Evolutionary conservation across 2,888 invertebrate genomes (phyloP).

Genomic region (Platycnemis pennipes): DNA sequence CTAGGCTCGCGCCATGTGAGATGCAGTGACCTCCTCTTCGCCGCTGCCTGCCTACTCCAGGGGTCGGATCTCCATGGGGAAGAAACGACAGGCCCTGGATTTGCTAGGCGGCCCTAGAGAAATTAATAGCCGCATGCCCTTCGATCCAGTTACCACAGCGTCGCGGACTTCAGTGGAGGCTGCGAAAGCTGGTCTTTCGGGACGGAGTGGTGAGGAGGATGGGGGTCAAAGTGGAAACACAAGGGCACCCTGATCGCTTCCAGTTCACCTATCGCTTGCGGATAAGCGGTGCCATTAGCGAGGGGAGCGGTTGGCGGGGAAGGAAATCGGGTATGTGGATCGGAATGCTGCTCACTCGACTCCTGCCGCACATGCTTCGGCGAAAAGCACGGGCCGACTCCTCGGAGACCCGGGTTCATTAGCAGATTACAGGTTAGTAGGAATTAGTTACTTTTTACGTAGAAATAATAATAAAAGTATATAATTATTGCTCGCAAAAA

Average conservation of each 20-base stretch:
- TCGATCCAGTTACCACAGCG: conserved; percentile 12
- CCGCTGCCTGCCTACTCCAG: too few species aligned
- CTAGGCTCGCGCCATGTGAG: not conserved
- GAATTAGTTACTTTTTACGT: too few species aligned
- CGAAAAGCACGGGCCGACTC: too few species aligned
- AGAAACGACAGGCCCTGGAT: not conserved
- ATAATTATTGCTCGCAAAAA: too few species aligned
- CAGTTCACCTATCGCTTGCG: not conserved
- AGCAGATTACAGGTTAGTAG: too few species aligned
- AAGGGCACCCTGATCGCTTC: not conserved
- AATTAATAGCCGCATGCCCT: not conserved
- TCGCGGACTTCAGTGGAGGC: not conserved
- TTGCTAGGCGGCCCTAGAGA: not conserved
- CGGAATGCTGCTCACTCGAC: too few species aligned
- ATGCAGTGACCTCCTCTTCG: not conserved
- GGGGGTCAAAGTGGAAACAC: not conserved
- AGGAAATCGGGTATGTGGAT: too few species aligned
- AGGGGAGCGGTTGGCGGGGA: not conserved
- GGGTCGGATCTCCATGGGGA: not conserved
- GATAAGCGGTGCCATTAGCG: not conserved
- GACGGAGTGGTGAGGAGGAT: not conserved
- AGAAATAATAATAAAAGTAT: too few species aligned
- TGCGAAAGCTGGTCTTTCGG: not conserved
- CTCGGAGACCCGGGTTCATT: too few species aligned
- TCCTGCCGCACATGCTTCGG: too few species aligned